Conservation (phyloP, 2,113 vertebrate species). For the Equus przewalskii region DNA sequence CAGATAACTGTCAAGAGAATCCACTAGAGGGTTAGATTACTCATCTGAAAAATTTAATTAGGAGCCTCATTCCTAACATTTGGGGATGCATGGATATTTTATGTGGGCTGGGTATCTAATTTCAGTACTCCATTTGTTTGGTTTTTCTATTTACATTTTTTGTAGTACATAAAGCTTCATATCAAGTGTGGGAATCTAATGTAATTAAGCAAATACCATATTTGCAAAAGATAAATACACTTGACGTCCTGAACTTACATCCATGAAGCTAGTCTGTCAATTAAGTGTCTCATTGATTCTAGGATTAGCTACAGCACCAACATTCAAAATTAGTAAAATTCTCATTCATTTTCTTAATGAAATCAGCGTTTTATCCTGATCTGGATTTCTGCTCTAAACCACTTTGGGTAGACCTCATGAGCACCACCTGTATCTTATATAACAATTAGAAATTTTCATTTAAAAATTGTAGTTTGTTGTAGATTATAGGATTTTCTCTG, state of each 20-base stretch:
- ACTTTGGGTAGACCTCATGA: neutral
- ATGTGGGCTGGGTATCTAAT: neutral
- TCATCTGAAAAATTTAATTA: neutral
- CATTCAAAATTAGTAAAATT: neutral
- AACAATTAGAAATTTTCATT: neutral
- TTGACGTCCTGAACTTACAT: neutral
- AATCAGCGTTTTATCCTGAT: neutral
- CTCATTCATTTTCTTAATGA: neutral
- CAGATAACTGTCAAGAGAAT: neutral
- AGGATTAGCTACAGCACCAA: neutral
- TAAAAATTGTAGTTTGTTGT: neutral
- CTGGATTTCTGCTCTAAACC: neutral
- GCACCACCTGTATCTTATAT: neutral
- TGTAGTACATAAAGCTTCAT: neutral
- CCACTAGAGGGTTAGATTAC: neutral
- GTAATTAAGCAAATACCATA: neutral
- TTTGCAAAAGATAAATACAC: neutral
- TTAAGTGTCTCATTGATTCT: neutral
- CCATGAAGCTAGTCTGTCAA: neutral
- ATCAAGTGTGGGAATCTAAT: neutral
- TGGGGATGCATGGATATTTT: neutral
- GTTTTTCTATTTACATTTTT: constrained; percentile 1
- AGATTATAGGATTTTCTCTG: neutral
- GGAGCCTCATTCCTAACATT: neutral
- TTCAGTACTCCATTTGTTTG: neutral